These are phyloP conservation scores for Callopanchax toddi DNA, from an alignment of 2,113 vertebrate species.

Conservation along the genomic window DNA sequence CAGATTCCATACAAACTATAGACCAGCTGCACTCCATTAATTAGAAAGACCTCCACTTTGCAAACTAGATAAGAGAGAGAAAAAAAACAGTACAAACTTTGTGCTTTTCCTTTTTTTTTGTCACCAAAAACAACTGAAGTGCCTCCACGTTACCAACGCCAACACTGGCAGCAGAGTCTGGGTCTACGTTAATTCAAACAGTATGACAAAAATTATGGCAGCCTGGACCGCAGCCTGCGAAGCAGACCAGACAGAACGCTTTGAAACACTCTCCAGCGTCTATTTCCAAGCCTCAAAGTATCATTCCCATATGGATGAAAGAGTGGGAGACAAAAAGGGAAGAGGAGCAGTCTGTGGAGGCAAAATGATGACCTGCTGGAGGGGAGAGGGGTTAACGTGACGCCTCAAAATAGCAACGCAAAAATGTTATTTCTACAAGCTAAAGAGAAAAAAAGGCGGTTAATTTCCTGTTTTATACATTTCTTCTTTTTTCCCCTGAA, in stretches of 20 bases:
- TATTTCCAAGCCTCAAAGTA: slow-evolving; percentile 43
- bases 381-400: slow-evolving; percentile 5
- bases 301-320: slow-evolving; percentile 58
- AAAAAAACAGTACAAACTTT: slow-evolving; percentile 10
- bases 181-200: slow-evolving; percentile 69
- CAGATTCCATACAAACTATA: slow-evolving; percentile 20
- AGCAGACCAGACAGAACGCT: slow-evolving; percentile 40
- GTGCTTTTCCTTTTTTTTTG: neutral
- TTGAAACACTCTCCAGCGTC: slow-evolving; percentile 55
- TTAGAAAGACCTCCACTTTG: neutral
- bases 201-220: slow-evolving; percentile 37
- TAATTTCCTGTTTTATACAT: slow-evolving; percentile 27
- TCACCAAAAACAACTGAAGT: slow-evolving; percentile 18
- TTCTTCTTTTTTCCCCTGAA: slow-evolving; percentile 18
- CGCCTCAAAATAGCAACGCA: slow-evolving; percentile 62
- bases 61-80: neutral
- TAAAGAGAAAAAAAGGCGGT: slow-evolving; percentile 3
- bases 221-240: slow-evolving; percentile 55
- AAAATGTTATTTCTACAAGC: slow-evolving; percentile 1
- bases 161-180: slow-evolving; percentile 46
- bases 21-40: slow-evolving; percentile 21
- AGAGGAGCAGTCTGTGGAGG: slow-evolving; percentile 23
- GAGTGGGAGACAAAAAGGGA: slow-evolving; percentile 11
- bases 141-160: slow-evolving; percentile 23
- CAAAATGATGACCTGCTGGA: slow-evolving; percentile 7